These are phyloP conservation scores for Caligus rogercresseyi DNA, from an alignment of 1,140 invertebrate genomes.

Conservation along the genomic window DNA sequence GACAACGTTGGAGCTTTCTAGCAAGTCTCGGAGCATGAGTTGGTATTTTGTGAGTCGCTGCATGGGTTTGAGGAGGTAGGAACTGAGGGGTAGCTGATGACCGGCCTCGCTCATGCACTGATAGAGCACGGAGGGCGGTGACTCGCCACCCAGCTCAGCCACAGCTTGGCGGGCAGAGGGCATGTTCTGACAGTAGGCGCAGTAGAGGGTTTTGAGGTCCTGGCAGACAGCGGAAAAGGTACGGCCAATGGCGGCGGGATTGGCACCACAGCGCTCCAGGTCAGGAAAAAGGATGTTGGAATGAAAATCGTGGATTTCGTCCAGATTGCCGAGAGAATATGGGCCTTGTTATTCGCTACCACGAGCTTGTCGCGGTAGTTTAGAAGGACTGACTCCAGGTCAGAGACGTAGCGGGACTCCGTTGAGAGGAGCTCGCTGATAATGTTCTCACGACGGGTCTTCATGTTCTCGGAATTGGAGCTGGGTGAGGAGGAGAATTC, in stretches of 20 bases:
- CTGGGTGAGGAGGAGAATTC: conserved; percentile 15
- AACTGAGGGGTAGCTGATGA: conserved; percentile 79
- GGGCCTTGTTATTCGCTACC: conserved; percentile 43
- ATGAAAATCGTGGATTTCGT: conserved; percentile 69
- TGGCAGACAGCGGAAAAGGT: conserved; percentile 17
- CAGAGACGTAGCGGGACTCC: conserved; percentile 62
- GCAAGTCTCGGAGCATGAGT: conserved; percentile 71
- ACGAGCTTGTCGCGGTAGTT: conserved; percentile 21
- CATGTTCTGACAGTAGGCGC: conserved; percentile 92
- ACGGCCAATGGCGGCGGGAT: conserved; percentile 14
- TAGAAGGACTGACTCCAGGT: conserved; percentile 57
- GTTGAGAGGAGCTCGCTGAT: conserved; percentile 65
- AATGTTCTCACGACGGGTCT: conserved; percentile 59
- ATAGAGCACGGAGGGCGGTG: conserved; percentile 49
- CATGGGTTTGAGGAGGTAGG: conserved; percentile 89
- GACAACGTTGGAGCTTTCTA: conserved; percentile 62
- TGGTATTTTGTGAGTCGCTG: conserved; percentile 97
- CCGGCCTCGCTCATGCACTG: conserved; percentile 63
- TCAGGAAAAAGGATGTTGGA: conserved; percentile 69
- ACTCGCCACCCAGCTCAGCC: conserved; percentile 33
- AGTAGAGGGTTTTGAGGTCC: conserved; percentile 46
- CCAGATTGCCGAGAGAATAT: conserved; percentile 67
- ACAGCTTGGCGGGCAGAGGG: conserved; percentile 43
- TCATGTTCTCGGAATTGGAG: conserved; percentile 44
- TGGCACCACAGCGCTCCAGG: conserved; percentile 50